These are phyloP conservation scores for Volucella inflata DNA, from an alignment of 2,888 invertebrate species.

Conservation along the genomic window DNA sequence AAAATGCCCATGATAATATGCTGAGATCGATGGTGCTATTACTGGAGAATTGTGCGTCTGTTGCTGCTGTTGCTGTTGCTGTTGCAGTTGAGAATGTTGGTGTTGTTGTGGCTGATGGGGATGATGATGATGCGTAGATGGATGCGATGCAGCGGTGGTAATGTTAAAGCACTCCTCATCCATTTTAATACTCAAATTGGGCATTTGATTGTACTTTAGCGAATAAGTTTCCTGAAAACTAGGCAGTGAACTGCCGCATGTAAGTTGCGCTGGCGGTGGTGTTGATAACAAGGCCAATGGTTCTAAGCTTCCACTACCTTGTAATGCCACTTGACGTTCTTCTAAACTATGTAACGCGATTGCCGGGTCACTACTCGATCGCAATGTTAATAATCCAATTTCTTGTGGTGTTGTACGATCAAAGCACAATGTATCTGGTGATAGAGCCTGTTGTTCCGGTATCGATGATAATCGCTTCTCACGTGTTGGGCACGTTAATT, in stretches of 20 bases:
- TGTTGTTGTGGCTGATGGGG: slow-evolving; percentile 76
- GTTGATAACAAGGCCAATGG: slow-evolving; percentile 69
- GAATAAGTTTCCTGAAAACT: slow-evolving; percentile 96
- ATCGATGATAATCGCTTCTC: slow-evolving; percentile 81
- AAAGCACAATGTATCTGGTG: slow-evolving; percentile 80
- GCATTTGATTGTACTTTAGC: slow-evolving; percentile 88
- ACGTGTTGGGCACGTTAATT: slow-evolving; percentile 80
- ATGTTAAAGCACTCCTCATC: slow-evolving; percentile 93
- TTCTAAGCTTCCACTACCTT: slow-evolving; percentile 63
- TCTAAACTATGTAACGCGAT: slow-evolving; percentile 81
- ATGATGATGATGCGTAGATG: slow-evolving; percentile 74
- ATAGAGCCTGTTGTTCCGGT: slow-evolving; percentile 80
- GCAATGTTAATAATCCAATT: slow-evolving; percentile 80
- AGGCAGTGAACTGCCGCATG: slow-evolving; percentile 88
- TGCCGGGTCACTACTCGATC: slow-evolving; percentile 83
- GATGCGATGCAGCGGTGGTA: slow-evolving; percentile 81
- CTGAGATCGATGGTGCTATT: slow-evolving; percentile 67
- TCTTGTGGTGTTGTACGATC: slow-evolving; percentile 80
- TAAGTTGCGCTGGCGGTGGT: slow-evolving; percentile 78
- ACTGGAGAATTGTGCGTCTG: slow-evolving; percentile 76
- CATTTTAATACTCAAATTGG: slow-evolving; percentile 90
- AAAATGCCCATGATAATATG: slow-evolving; percentile 83
- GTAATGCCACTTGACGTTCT: slow-evolving; percentile 77
- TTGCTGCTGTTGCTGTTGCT: slow-evolving; percentile 71
- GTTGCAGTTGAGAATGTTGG: slow-evolving; percentile 76